Conservation (phyloP, 2,888 invertebrate genomes). For the Idaea straminata region DNA sequence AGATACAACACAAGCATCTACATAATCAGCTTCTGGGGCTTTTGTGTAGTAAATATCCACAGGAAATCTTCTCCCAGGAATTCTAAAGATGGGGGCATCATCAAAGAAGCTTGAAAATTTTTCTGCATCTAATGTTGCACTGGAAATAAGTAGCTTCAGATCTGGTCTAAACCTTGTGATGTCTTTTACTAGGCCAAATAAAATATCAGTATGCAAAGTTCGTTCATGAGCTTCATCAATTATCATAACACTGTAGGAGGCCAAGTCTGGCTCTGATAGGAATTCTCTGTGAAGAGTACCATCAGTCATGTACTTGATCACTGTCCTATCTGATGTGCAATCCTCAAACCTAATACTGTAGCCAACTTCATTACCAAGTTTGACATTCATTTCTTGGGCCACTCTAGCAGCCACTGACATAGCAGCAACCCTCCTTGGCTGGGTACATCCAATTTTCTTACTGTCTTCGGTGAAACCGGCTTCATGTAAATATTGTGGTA, state of each 20-base stretch:
- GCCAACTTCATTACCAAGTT: constrained; percentile 95
- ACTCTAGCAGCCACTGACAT: constrained; percentile 99
- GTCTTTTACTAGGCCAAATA: constrained; percentile 98
- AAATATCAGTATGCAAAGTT: constrained; percentile 97
- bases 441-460: constrained; percentile 97
- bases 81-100: constrained; percentile 98
- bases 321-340: constrained; percentile 97
- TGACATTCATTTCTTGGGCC: constrained; percentile 98
- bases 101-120: constrained; percentile 99
- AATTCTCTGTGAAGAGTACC: constrained; percentile 98
- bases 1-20: constrained; percentile 98
- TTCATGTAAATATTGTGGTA: constrained; percentile 98
- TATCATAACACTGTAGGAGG: constrained; percentile 98
- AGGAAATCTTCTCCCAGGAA: constrained; percentile 98
- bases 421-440: constrained; percentile 98
- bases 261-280: constrained; percentile 97
- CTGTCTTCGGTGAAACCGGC: constrained; percentile 92
- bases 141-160: constrained; percentile 97
- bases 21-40: constrained; percentile 99
- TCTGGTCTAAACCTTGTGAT: constrained; percentile 96
- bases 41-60: constrained; percentile 99
- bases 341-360: constrained; percentile 98
- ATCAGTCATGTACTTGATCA: constrained; percentile 99
- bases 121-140: constrained; percentile 98
- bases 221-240: constrained; percentile 99